Conservation (phyloP, 2,797 vertebrate genomes). For the Microcaecilia unicolor region DNA sequence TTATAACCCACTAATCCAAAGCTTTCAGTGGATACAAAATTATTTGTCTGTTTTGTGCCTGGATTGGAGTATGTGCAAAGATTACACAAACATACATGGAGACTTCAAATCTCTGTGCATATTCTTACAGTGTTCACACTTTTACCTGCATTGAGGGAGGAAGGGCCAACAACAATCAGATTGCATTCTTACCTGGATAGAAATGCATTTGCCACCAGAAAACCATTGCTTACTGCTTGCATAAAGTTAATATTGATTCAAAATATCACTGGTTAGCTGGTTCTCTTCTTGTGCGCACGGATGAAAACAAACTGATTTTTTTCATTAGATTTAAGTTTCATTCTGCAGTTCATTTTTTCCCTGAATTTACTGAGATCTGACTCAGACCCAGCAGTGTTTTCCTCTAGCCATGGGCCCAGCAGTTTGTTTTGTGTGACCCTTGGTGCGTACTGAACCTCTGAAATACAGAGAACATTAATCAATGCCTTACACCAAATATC, state of each 20-base stretch:
- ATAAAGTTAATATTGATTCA: conserved; percentile 37
- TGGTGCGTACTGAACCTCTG: conserved; percentile 61
- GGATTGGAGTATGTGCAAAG: too few species aligned
- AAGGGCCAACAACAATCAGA: too few species aligned
- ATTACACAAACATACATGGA: too few species aligned
- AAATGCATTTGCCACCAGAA: too few species aligned
- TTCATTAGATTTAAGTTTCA: conserved; percentile 41
- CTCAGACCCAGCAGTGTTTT: conserved; percentile 58
- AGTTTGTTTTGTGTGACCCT: conserved; percentile 44
- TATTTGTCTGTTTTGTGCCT: too few species aligned
- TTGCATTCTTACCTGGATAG: too few species aligned
- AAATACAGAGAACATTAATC: conserved; percentile 50
- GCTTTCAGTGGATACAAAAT: too few species aligned
- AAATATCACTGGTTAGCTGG: conserved; percentile 35
- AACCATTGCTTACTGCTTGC: too few species aligned
- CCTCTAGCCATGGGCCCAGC: conserved; percentile 41
- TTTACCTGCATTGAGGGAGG: too few species aligned
- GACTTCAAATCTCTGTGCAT: too few species aligned
- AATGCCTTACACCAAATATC: conserved; percentile 42
- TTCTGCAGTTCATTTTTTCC: conserved; percentile 52
- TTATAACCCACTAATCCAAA: too few species aligned
- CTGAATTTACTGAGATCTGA: conserved; percentile 62
- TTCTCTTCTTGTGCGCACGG: conserved; percentile 52
- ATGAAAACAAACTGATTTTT: conserved; percentile 51
- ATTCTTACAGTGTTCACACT: too few species aligned